Percentiles rank a stretch among this genome's conserved stretches.
These are phyloP conservation scores for Spizella passerina DNA, from an alignment of 2,797 vertebrate genomes.

Conservation along the genomic window DNA sequence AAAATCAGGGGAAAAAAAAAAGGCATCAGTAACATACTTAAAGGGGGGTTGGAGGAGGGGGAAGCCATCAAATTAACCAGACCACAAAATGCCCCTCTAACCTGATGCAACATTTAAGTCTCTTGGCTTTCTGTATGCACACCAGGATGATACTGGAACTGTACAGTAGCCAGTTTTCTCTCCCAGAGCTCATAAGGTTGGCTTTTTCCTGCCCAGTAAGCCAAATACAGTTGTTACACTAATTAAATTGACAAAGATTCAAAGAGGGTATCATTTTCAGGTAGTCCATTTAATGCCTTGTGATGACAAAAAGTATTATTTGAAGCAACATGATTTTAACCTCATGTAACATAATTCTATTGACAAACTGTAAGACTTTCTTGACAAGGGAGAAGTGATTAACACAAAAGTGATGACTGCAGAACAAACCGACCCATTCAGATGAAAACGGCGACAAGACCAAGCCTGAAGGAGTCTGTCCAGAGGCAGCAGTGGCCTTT, in stretches of 20 bases:
- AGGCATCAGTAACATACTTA: conserved; percentile 63
- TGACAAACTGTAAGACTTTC: conserved; percentile 31
- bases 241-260: conserved; percentile 33
- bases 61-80: conserved; percentile 48
- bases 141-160: background rate
- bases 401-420: background rate
- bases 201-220: background rate
- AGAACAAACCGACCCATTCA: background rate
- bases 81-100: background rate
- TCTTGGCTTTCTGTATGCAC: background rate
- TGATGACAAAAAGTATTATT: conserved; percentile 35
- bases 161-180: background rate
- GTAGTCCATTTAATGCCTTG: conserved; percentile 32
- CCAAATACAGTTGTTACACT: background rate
- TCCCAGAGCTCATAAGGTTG: rapidly evolving
- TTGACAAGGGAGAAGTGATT: conserved; percentile 11
- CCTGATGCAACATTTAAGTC: background rate
- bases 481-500: background rate
- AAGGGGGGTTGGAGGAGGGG: conserved; percentile 16
- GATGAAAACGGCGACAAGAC: background rate
- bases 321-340: conserved; percentile 36
- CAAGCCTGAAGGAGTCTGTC: background rate
- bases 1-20: background rate
- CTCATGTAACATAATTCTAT: conserved; percentile 28
- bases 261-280: background rate